Evolutionary conservation across 2,113 vertebrate species (phyloP).

Genomic region (Psilopogon haemacephalus): DNA sequence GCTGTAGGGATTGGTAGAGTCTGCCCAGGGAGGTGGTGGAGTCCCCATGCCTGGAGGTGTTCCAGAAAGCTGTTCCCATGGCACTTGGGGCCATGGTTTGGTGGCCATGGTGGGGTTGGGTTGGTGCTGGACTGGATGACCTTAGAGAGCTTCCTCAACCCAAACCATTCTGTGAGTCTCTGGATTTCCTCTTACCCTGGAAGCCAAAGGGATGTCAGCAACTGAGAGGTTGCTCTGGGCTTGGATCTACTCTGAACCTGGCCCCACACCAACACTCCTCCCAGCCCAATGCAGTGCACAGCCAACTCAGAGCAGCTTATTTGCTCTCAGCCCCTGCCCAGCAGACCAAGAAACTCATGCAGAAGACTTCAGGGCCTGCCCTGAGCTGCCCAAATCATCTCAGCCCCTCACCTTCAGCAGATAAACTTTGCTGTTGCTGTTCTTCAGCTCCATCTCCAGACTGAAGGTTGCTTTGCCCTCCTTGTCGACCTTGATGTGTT

Average conservation of each 20-base stretch:
- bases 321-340: neutral
- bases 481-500: constrained; percentile 77
- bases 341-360: neutral
- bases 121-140: too few species aligned
- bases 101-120: too few species aligned
- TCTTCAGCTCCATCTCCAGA: constrained; percentile 86
- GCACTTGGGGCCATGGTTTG: too few species aligned
- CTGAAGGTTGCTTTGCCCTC: constrained; percentile 78
- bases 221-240: neutral
- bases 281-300: neutral
- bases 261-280: neutral
- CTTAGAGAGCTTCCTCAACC: too few species aligned
- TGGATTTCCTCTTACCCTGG: neutral
- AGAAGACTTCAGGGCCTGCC: neutral
- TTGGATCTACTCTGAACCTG: neutral
- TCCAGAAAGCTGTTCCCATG: too few species aligned
- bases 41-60: too few species aligned
- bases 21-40: too few species aligned
- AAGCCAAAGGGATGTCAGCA: neutral
- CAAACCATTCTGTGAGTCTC: too few species aligned
- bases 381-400: neutral
- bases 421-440: constrained; percentile 78
- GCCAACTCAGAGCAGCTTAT: neutral
- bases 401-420: constrained; percentile 83
- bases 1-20: too few species aligned